Evolutionary conservation across 2,797 vertebrate genomes (phyloP).

Genomic region (Parauchenoglanis punctatus): DNA sequence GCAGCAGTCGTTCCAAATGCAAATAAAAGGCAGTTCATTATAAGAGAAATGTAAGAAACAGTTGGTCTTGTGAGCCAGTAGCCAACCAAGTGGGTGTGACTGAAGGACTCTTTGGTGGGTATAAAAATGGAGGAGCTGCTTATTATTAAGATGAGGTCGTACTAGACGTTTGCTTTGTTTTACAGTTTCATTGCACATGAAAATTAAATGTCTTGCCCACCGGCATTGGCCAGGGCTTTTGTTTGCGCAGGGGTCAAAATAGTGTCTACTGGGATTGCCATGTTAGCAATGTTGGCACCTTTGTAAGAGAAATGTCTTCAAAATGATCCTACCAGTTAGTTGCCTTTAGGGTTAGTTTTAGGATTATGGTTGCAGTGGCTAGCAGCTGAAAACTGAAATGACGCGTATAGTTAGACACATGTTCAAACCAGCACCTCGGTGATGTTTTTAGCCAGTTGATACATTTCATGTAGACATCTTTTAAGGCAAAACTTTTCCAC

Average conservation of each 20-base stretch:
- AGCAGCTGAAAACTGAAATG: conserved; percentile 1
- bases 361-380: conserved; percentile 11
- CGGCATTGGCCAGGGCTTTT: not conserved
- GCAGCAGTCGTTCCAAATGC: not conserved
- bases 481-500: conserved; percentile 10
- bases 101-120: not conserved
- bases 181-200: not conserved
- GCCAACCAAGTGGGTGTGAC: not conserved
- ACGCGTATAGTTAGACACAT: conserved; percentile 23
- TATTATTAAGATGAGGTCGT: not conserved
- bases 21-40: not conserved
- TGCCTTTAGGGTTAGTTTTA: not conserved
- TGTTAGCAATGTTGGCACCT: not conserved
- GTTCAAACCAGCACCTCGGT: conserved; percentile 44
- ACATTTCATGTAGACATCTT: conserved; percentile 33
- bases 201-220: not conserved
- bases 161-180: not conserved
- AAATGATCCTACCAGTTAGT: not conserved
- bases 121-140: not conserved
- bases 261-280: not conserved
- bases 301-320: conserved; percentile 3
- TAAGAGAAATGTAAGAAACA: not conserved
- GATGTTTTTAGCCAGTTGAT: conserved; percentile 5
- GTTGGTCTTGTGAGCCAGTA: not conserved
- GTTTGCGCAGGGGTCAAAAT: not conserved